Evolutionary conservation across 64 coral and sea anemone genomes (phyloP), one percentile per base, ranked within the genome.

Genomic region (Dendrophyllia cribrosa): DNA sequence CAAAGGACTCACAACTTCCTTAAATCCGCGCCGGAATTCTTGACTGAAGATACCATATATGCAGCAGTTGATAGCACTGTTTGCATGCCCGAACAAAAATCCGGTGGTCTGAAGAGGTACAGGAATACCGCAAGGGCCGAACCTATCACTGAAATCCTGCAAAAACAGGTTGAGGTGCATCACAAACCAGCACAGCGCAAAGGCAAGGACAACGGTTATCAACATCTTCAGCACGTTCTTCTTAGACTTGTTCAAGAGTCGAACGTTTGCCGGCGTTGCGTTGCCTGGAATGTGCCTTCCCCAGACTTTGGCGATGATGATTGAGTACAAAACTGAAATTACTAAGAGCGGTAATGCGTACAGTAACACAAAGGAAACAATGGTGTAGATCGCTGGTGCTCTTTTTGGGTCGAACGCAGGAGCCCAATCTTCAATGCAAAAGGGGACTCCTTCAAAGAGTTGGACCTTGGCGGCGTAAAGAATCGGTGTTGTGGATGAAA

Each of bases 41-140:
- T 93, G 81, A 45, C 91, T 93, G 83, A 93, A 93, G 17, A 87
- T 52, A 21, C 87, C 72, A 73, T 93, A 93, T 68, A 93, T 93
- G 13, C 74, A 66, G 17, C 83, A 87, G 82, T 93, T 93, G 46
- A 93, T 60, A 6, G 82, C 91, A 21, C 91, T 85, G 59, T 83
- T 93, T 56, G 91, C 77, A 50, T 93, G 91, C 0, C 56, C 25
- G 3, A 93, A 77, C 0, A 93, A 43, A 24, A 86, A 87, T 8
- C 55, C 59, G 0, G 82, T 85, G n/a, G 75, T 55, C 8, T 77
- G 75, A 1, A 87, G 20, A 14, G 5, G 43, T 44, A 13, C 24
- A 1, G 91, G 82, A 43, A 70, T 67, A 43, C 72, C 72, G 87
- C 91, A 93, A 46, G 49, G 49, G 3, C 8, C 43, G 24, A 86